Evolutionary conservation across 2,888 invertebrate genomes (phyloP), one percentile per base, ranked within the genome.

Genomic region (Diarsia rubi): DNA sequence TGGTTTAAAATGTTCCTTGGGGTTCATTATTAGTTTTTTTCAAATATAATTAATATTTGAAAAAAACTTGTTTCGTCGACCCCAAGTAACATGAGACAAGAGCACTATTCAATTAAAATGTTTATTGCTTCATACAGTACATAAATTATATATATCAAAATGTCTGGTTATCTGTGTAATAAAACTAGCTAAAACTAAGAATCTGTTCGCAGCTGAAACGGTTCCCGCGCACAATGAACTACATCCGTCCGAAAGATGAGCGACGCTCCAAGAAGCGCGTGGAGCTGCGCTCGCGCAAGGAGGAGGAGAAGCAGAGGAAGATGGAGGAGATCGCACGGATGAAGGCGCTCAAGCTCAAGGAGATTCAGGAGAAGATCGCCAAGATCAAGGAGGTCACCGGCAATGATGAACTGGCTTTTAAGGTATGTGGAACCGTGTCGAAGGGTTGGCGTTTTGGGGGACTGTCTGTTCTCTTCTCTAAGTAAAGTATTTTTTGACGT

Each of bases 371-470:
- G 79, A 99, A 99, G 94, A 97, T 99, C 66, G 97, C 98, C 72
- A 98, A 98, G 94, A 94, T 99, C 12, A 98, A 98, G 94, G 98
- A 98, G 91, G 98, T 99, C 47, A 98, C 99, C 3, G 99, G 99
- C 21, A 98, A 98, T 91, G 97, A 97, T 31, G 97, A 97, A 47
- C 91, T 98, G 59, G 97, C 97, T 0, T 97, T 98, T 88, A 77
- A 77, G 57, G 77, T 73, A 12, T 1, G 42, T 27, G 24, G 11
- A 0, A 59, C 9, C 3, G 8, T 8, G 37, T n/a, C n/a, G n/a
- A n/a, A n/a, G n/a, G n/a, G n/a, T n/a, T n/a, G n/a, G n/a, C n/a
- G n/a, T n/a, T n/a, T n/a, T n/a, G n/a, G n/a, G n/a, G n/a, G n/a
- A n/a, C n/a, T n/a, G n/a, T n/a, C n/a, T n/a, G n/a, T n/a, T n/a